Evolutionary conservation across 2,888 invertebrate genomes (phyloP).

Genomic region (Protophormia terraenovae): DNA sequence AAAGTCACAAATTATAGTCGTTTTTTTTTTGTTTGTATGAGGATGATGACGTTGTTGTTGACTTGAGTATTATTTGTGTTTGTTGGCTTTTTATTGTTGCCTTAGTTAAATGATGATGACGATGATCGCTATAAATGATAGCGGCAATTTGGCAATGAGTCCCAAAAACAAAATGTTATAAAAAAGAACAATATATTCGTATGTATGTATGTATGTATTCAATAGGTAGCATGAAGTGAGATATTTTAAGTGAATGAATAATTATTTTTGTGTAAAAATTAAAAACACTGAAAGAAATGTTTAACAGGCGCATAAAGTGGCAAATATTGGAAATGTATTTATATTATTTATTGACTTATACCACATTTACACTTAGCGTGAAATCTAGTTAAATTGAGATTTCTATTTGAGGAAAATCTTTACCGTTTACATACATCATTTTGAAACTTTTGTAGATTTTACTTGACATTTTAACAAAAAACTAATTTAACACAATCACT

Average conservation of each 20-base stretch:
- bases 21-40: constrained; percentile 57
- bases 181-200: not conserved
- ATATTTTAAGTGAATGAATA: constrained; percentile 5
- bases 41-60: constrained; percentile 18
- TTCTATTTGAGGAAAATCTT: too few relatives aligned
- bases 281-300: constrained; percentile 15
- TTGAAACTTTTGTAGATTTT: too few relatives aligned
- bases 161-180: constrained; percentile 68
- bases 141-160: constrained; percentile 78
- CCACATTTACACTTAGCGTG: too few relatives aligned
- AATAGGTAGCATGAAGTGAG: not conserved
- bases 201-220: not conserved
- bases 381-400: too few relatives aligned
- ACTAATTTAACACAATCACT: too few relatives aligned
- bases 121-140: constrained; percentile 79
- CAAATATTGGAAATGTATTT: too few relatives aligned
- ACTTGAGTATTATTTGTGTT: constrained; percentile 45
- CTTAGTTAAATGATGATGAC: constrained; percentile 30
- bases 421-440: too few relatives aligned
- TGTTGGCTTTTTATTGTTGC: constrained; percentile 16
- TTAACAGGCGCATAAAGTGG: not conserved
- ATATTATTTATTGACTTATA: too few relatives aligned
- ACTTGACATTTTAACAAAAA: too few relatives aligned
- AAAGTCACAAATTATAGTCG: constrained; percentile 81
- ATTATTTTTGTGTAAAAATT: constrained; percentile 33